Base-by-base conservation (phyloP, 2,113 vertebrate species). In the Proteles cristata region DNA sequence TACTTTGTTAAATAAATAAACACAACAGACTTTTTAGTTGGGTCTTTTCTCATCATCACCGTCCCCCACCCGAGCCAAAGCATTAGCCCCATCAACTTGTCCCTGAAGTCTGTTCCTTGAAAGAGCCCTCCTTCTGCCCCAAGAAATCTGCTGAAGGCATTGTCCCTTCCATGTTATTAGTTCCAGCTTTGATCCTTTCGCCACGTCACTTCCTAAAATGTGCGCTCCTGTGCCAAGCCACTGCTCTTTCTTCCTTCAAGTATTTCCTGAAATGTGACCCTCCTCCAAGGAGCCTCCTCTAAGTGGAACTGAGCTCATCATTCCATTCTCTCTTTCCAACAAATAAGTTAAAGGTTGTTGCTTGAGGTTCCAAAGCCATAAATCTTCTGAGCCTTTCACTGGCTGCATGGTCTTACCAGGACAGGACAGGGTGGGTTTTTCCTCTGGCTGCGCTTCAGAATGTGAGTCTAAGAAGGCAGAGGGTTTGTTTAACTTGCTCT, bases 261-360 rank as follows among this genome's bases (percentile, higher is more conserved):
- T 58, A 96, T 68, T 87, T 96, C 90, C 84, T 92, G 76, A 90
- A 96, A 92, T 74, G 53, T 74, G 92, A 95, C 92, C 93, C 93
- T 92, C 16, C 74, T 94, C 93, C 8, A 1, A 10, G 80, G 87
- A 96, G 35, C 35, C 33, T 88, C 80, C 63, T 93, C 85, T 88
- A 94, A 71, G 69, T 71, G 74, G 79, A 94, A 89, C 43, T 87
- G 89, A 97, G 81, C 39, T 92, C 77, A 94, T 92, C 80, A 63
- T 88, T 85, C 87, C 17, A 23, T 89, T 68, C 21, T 77, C 81
- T 94, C 68, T 90, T 93, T 94, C 92, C 76, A 92, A 95, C 71
- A 93, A 96, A 39, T 77, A 96, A 94, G 58, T 85, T 84, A 65
- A 95, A 97, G 55, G 63, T 80, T 14, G 39, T 53, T 84, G 50